Conservation (phyloP, 2,888 invertebrate species). For the Eupelmus urozonus region DNA sequence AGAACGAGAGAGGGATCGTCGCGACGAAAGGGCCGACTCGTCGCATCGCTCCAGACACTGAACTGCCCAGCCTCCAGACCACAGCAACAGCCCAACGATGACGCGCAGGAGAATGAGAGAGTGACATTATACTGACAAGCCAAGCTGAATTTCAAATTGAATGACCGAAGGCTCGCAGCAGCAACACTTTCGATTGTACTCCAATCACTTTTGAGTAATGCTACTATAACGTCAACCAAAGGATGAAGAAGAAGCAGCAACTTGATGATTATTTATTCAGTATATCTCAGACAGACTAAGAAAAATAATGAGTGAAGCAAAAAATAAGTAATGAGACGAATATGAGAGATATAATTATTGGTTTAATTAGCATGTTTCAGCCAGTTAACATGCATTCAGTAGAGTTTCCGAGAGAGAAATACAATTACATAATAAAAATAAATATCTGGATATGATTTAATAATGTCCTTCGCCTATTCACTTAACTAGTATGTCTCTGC, state of each 20-base stretch:
- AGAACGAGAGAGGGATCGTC: slow-evolving; percentile 83
- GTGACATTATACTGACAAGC: slow-evolving; percentile 30
- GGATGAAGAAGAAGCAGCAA: slow-evolving; percentile 46
- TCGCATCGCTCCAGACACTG: slow-evolving; percentile 85
- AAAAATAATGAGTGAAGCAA: no score
- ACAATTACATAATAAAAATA: slow-evolving; percentile 57
- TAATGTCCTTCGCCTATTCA: slow-evolving; percentile 59
- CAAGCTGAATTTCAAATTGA: slow-evolving; percentile 17
- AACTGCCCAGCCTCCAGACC: no score
- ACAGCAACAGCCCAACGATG: slow-evolving; percentile 10
- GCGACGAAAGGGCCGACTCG: slow-evolving; percentile 81
- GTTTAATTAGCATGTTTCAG: slow-evolving; percentile 50
- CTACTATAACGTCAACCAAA: slow-evolving; percentile 54
- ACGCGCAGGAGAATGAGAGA: neutral
- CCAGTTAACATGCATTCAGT: slow-evolving; percentile 52
- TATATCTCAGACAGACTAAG: slow-evolving; percentile 42
- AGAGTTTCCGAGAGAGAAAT: slow-evolving; percentile 50
- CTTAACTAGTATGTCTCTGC: slow-evolving; percentile 54
- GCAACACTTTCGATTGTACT: slow-evolving; percentile 49
- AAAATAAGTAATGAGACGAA: slow-evolving; percentile 33
- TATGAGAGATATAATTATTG: slow-evolving; percentile 49
- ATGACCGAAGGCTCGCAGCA: slow-evolving; percentile 30
- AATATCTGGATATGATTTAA: slow-evolving; percentile 58
- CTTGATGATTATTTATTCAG: slow-evolving; percentile 55
- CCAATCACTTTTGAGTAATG: slow-evolving; percentile 46